phyloP scores from a whole-genome alignment of 2,888 invertebrate genomes.

The Parochlus steinenii region DNA sequence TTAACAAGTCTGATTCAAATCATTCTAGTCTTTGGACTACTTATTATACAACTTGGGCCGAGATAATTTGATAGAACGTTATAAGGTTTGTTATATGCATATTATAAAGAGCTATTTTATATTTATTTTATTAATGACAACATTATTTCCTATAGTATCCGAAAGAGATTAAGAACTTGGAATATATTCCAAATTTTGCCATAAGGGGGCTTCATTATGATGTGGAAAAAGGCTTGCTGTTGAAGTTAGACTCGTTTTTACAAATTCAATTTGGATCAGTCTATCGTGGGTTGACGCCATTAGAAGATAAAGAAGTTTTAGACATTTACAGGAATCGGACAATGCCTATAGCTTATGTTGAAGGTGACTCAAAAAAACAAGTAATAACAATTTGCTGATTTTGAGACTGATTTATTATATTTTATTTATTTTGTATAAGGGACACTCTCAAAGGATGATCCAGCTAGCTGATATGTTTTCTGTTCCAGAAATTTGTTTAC shows the following conservation, averaged over 20 bases:
- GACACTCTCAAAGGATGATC: constrained; percentile 46
- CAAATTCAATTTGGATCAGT: constrained; percentile 94
- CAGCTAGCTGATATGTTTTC: constrained; percentile 94
- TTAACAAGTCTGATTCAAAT: too few species aligned
- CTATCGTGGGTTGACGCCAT: constrained; percentile 66
- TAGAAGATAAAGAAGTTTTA: constrained; percentile 71
- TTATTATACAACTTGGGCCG: constrained; percentile 81
- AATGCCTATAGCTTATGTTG: constrained; percentile 75
- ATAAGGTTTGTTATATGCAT: constrained; percentile 46
- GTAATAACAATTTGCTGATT: constrained; percentile 7
- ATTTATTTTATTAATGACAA: constrained; percentile 12
- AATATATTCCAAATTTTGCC: constrained; percentile 86
- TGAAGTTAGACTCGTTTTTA: constrained; percentile 90
- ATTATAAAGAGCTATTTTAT: not conserved
- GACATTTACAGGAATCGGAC: constrained; percentile 70
- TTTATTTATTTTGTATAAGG: constrained; percentile 22
- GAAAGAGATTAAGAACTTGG: constrained; percentile 56
- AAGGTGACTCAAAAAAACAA: constrained; percentile 40
- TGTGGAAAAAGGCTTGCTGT: constrained; percentile 78
- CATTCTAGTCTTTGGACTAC: constrained; percentile 72
- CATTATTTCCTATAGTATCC: constrained; percentile 58
- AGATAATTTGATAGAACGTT: constrained; percentile 69
- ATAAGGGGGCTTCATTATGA: constrained; percentile 97
- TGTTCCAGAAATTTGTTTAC: constrained; percentile 86
- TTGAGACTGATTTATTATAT: constrained; percentile 22